Base-by-base conservation (phyloP, 2,797 vertebrate species). In the Monodelphis domestica region DNA sequence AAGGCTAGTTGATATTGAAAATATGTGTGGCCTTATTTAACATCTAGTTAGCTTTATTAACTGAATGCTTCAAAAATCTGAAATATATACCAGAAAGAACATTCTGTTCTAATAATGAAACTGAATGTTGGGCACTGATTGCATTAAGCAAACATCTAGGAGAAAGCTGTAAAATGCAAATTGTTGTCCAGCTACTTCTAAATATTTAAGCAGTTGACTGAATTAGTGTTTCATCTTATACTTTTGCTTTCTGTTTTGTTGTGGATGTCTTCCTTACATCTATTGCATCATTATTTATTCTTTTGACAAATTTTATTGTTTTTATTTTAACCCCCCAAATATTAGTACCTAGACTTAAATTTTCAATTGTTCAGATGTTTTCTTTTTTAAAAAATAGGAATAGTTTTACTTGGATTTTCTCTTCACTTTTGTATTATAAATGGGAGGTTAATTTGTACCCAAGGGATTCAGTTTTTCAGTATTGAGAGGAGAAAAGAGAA, bases 11-110 rank as follows among this genome's bases (percentile, higher is more conserved):
- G 96, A 96, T 96, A 95, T 95, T 93, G 91, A 94, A 97, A 97
- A 96, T 97, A 96, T 96, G 97, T 97, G 96, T 55, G 94, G 96
- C 96, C 96, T 95, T 91, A 95, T 97, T 97, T 97, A 94, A 93
- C 93, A 94, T 97, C 90, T 96, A 95, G 88, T 96, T 97, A 96
- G 90, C 90, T 92, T 94, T 96, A 97, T 94, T 97, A 97, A 97
- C 95, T 94, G 96, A 97, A 97, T 94, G 70, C 92, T 97, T 96
- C 91, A 96, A 95, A 84, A 97, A 96, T 95, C 96, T 56, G 89
- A 96, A 93, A 96, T 97, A 96, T 96, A 95, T 97, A 96, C 94
- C 95, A 94, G 70, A 95, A 95, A 95, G 90, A 93, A 94, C 50
- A 78, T 94, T 96, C 94, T 91, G 57, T 88, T 95, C 89, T 89